Evolutionary conservation across 2,797 vertebrate genomes (phyloP), one percentile per base, ranked within the genome.

Genomic region (Ctenopoma multispine): DNA sequence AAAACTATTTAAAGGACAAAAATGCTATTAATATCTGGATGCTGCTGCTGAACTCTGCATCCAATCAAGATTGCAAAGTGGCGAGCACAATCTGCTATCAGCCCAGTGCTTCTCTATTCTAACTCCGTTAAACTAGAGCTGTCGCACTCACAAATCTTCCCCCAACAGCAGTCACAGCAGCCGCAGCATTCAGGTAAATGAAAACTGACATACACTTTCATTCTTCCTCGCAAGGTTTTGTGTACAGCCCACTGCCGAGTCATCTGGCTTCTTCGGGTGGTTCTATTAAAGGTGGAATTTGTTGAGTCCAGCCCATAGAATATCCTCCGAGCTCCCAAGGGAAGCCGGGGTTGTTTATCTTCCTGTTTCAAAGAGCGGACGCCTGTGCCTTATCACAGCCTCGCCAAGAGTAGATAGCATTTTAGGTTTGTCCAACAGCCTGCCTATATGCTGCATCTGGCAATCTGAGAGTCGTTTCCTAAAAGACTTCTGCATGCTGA

Each of bases 131-230:
- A 80, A 85, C 63, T 41, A 48, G 38, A 71, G 78, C 66, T 63
- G 77, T 85, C 63, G 71, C 76, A 54, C 72, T 77, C 75, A 70
- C 79, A 83, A 76, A 76, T 68, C 77, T 75, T 47, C 70, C 63
- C 62, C 36, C 3, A 67, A 51, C 75, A 51, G 40, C 64, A 49
- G 55, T 51, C 80, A 17, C 80, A 79, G 79, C 84, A 46, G 78
- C 79, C 43, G 47, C 59, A 27, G 60, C 82, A 78, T 90, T 84
- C 86, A 87, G 85, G 81, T 78, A 89, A 92, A 93, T 91, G 85
- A 90, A 90, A 89, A 89, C 43, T 82, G 89, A 90, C 89, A 90
- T 81, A 76, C 86, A 83, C 89, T 87, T 85, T 90, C 85, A 90
- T 91, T 91, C 87, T 84, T 82, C 75, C 72, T 59, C 38, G 17